Percentiles rank a stretch among this genome's conserved stretches.
Conservation (phyloP, 2,888 invertebrate genomes). For the Tortricodes alternella region DNA sequence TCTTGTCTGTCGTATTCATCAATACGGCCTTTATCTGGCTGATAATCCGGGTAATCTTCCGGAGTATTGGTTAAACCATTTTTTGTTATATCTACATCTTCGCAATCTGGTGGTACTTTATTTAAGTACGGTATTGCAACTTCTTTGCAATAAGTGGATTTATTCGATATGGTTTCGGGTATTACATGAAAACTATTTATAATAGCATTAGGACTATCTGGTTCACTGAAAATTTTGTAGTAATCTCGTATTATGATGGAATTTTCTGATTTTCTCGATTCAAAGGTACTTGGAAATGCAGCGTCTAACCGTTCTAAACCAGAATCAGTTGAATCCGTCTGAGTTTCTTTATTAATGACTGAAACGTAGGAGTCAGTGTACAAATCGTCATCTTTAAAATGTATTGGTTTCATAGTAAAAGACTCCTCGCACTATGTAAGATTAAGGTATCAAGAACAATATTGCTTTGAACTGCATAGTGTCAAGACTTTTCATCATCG, state of each 20-base stretch:
- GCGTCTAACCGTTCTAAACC: neutral
- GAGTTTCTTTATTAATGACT: slow-evolving; percentile 1
- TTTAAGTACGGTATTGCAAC: slow-evolving; percentile 50
- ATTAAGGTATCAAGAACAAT: neutral
- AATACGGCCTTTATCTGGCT: too few relatives aligned
- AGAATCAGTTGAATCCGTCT: slow-evolving; percentile 4
- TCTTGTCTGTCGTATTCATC: too few relatives aligned
- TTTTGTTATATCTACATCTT: too few relatives aligned
- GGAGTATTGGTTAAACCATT: too few relatives aligned
- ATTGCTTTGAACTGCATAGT: neutral
- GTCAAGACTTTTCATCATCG: neutral
- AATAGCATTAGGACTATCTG: too few relatives aligned
- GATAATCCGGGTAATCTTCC: slow-evolving; percentile 44
- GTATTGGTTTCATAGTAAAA: slow-evolving; percentile 11
- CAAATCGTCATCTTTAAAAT: neutral
- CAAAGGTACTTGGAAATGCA: too few relatives aligned
- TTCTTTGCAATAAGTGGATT: slow-evolving; percentile 53
- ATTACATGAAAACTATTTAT: too few relatives aligned
- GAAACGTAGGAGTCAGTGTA: neutral
- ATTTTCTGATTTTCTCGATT: too few relatives aligned
- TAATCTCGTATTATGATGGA: neutral
- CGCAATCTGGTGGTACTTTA: slow-evolving; percentile 38
- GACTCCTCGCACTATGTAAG: too few relatives aligned
- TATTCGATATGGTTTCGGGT: slow-evolving; percentile 36
- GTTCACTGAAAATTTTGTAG: too few relatives aligned